Percentiles rank a stretch among this genome's conserved stretches.
Conservation (phyloP, 2,797 vertebrate genomes). For the Eospalax fontanierii region DNA sequence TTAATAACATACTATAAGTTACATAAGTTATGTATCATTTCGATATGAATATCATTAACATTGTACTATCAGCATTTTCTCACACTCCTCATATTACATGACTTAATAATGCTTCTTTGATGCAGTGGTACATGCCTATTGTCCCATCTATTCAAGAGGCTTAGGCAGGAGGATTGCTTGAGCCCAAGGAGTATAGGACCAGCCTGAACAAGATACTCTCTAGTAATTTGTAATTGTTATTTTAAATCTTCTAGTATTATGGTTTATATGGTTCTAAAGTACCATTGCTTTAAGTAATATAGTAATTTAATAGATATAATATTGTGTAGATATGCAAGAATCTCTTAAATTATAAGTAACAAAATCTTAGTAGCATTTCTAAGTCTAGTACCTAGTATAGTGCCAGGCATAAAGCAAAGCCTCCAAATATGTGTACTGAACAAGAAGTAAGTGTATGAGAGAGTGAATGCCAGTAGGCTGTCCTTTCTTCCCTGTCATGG, state of each 20-base stretch:
- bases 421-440: constrained; percentile 27
- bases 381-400: not conserved
- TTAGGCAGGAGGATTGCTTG: not conserved
- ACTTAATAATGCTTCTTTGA: constrained; percentile 35
- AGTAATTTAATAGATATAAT: not conserved
- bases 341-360: not conserved
- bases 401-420: not conserved
- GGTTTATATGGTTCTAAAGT: constrained; percentile 32
- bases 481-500: not conserved
- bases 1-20: not conserved
- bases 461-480: not conserved
- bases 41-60: not conserved
- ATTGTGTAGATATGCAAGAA: not conserved
- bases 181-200: not conserved
- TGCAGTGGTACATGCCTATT: not conserved
- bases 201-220: not conserved
- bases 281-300: constrained; percentile 51
- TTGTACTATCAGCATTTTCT: constrained; percentile 27
- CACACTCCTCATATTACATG: constrained; percentile 28
- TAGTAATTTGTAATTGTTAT: not conserved
- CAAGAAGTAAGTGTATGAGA: not conserved
- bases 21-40: not conserved
- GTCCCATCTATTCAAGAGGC: not conserved
- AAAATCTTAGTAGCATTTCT: constrained; percentile 15
- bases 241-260: constrained; percentile 16